phyloP scores from a whole-genome alignment of 2,113 vertebrate species.

The Shinisaurus crocodilurus region DNA sequence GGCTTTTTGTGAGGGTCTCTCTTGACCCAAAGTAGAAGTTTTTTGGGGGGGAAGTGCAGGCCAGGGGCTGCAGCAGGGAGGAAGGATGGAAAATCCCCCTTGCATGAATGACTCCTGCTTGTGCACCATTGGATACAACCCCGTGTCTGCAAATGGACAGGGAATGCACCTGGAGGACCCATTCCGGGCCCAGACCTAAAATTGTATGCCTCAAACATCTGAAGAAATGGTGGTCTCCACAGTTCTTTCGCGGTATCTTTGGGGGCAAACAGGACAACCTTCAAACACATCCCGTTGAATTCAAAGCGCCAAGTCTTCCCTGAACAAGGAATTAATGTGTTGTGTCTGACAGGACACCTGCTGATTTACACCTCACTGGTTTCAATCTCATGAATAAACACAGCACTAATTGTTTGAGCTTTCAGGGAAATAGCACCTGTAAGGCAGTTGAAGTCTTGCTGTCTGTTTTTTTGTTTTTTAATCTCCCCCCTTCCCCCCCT shows the following conservation, averaged over 20 bases:
- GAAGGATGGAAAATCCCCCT: too few relatives aligned
- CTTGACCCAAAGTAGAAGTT: too few relatives aligned
- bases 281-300: background rate
- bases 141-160: background rate
- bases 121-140: background rate
- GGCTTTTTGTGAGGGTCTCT: too few relatives aligned
- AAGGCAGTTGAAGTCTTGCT: conserved; percentile 8
- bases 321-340: background rate
- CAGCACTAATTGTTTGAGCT: conserved; percentile 44
- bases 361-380: conserved; percentile 31
- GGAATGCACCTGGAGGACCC: background rate
- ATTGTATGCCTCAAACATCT: background rate
- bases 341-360: background rate
- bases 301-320: conserved; percentile 32
- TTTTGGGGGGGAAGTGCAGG: too few relatives aligned
- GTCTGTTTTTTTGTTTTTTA: conserved; percentile 38
- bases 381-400: conserved; percentile 50
- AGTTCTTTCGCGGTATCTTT: rapidly evolving
- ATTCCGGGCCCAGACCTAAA: background rate
- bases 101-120: too few relatives aligned
- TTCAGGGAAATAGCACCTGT: conserved; percentile 29
- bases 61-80: too few relatives aligned
- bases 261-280: rapidly evolving
- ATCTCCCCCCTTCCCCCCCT: too few relatives aligned
- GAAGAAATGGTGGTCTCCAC: rapidly evolving